Conservation (phyloP, 2,888 invertebrate genomes). For the Philereme transversata region DNA sequence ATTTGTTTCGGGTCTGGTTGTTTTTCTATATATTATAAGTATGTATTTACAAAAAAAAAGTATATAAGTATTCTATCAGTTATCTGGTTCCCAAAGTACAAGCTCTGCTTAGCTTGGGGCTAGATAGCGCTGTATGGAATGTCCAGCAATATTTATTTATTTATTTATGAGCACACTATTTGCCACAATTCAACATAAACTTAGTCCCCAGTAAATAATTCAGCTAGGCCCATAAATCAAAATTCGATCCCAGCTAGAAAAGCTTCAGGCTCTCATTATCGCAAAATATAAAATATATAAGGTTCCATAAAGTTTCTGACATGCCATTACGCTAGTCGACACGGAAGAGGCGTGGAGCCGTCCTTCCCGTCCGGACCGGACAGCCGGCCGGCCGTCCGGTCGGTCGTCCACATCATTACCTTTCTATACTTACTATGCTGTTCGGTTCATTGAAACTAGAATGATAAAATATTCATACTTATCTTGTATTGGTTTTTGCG, state of each 20-base stretch:
- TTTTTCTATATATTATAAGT: no score
- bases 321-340: constrained; percentile 56
- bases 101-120: no score
- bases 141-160: no score
- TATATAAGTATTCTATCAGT: no score
- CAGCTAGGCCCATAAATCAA: no score
- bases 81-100: no score
- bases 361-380: constrained; percentile 22
- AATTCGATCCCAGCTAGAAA: not conserved
- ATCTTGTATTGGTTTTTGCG: not conserved
- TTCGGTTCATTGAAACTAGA: constrained; percentile 6
- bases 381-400: constrained; percentile 6
- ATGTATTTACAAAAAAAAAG: no score
- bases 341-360: constrained; percentile 59
- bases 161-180: no score
- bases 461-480: not conserved
- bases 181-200: no score
- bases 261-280: constrained; percentile 5
- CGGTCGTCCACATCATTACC: constrained; percentile 26
- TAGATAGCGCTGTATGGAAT: no score
- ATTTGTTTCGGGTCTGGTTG: no score
- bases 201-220: no score
- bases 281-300: constrained; percentile 23
- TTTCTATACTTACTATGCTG: constrained; percentile 2
- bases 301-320: constrained; percentile 31